phyloP scores from a whole-genome alignment of 1,140 invertebrate genomes.

The Schlechtendalia chinensis region DNA sequence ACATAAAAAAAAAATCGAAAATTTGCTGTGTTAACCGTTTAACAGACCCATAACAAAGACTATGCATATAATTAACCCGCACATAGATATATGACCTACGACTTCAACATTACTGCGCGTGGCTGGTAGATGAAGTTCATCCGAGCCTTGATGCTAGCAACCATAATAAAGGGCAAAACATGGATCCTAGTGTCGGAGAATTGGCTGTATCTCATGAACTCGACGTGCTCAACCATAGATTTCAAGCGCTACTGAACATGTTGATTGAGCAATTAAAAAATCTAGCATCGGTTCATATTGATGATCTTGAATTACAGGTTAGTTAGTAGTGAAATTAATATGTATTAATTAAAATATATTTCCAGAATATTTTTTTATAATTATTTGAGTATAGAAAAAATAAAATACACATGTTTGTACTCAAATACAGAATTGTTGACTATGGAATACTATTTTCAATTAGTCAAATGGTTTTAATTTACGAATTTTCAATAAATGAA shows the following conservation, averaged over 20 bases:
- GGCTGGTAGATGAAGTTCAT: conserved; percentile 81
- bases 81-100: conserved; percentile 82
- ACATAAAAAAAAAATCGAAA: conserved; percentile 30
- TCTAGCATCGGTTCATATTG: conserved; percentile 57
- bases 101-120: conserved; percentile 84
- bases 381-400: too few relatives aligned
- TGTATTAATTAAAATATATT: too few relatives aligned
- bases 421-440: too few relatives aligned
- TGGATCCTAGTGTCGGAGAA: conserved; percentile 62
- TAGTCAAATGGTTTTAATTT: too few relatives aligned
- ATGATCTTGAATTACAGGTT: conserved; percentile 59
- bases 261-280: conserved; percentile 64
- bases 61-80: conserved; percentile 44
- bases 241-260: conserved; percentile 71
- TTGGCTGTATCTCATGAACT: conserved; percentile 81
- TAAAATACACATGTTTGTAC: too few relatives aligned
- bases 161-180: conserved; percentile 53
- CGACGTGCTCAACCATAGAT: conserved; percentile 80
- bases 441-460: too few relatives aligned
- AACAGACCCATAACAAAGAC: conserved; percentile 56
- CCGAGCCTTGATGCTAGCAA: conserved; percentile 72
- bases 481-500: too few relatives aligned
- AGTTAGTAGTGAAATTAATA: conserved; percentile 51
- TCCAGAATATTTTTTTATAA: too few relatives aligned
- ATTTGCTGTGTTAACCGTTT: conserved; percentile 55